Evolutionary conservation across 1,140 invertebrate genomes (phyloP).

Genomic region (Drosophila albomicans): DNA sequence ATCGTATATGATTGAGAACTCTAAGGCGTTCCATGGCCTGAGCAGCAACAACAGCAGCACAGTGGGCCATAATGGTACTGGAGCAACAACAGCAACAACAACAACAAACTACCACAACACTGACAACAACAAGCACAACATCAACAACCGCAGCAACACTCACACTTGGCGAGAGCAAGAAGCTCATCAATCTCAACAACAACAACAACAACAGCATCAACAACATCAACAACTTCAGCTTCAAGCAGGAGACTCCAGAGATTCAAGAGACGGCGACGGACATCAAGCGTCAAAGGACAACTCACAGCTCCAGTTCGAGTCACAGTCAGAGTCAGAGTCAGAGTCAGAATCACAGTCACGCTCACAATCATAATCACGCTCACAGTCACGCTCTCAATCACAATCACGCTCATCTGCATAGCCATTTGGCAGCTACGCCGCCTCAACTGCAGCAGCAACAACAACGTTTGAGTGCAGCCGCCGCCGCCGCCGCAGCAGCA

Average conservation of each 20-base stretch:
- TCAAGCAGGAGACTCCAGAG: conserved; percentile 40
- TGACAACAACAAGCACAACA: conserved; percentile 37
- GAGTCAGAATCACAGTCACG: conserved; percentile 6
- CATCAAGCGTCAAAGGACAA: conserved; percentile 33
- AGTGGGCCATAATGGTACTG: conserved; percentile 77
- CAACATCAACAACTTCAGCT: conserved; percentile 33
- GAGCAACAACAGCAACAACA: conserved; percentile 60
- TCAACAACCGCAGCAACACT: conserved; percentile 20
- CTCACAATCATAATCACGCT: not conserved
- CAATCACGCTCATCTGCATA: conserved; percentile 18
- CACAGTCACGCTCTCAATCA: conserved; percentile 8
- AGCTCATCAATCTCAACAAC: conserved; percentile 36
- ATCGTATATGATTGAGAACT: conserved; percentile 12
- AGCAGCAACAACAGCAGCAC: conserved; percentile 30
- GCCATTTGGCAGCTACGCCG: conserved; percentile 46
- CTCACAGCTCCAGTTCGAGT: conserved; percentile 29
- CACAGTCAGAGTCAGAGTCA: conserved; percentile 15
- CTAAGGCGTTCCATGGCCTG: conserved; percentile 47
- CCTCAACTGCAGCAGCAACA: conserved; percentile 39
- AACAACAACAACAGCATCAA: conserved; percentile 27
- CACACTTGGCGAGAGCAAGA: conserved; percentile 54
- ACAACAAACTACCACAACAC: conserved; percentile 26
- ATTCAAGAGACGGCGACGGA: conserved; percentile 23
- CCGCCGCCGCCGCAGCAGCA: conserved; percentile 15
- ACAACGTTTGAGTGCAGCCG: conserved; percentile 34